phyloP scores from a whole-genome alignment of 1,140 invertebrate genomes.

The Drosophila aff. region DNA sequence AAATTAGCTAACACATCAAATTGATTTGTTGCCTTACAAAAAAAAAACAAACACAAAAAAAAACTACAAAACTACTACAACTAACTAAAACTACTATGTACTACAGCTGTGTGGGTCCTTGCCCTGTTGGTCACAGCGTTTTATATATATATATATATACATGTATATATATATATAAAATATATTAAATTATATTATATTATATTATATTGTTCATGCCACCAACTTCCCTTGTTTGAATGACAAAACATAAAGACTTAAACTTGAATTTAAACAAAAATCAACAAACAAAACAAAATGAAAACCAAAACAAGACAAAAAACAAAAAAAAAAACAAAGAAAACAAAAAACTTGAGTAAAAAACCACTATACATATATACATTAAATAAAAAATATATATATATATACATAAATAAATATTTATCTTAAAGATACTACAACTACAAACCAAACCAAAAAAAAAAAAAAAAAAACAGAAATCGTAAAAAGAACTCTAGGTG shows the following conservation, averaged over 20 bases:
- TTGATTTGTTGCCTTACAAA: conserved; percentile 59
- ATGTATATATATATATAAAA: conserved; percentile 8
- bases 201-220: conserved; percentile 43
- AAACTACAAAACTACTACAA: conserved; percentile 32
- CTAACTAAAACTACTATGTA: conserved; percentile 25
- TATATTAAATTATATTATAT: not conserved
- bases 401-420: conserved; percentile 52
- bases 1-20: conserved; percentile 59
- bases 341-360: conserved; percentile 54
- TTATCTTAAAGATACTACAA: conserved; percentile 60
- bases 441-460: conserved; percentile 19
- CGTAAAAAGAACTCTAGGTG: conserved; percentile 65
- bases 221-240: conserved; percentile 73
- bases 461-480: not conserved
- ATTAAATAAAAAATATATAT: conserved; percentile 27
- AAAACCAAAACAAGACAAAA: conserved; percentile 19
- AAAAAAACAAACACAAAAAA: not conserved
- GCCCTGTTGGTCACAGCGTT: conserved; percentile 24
- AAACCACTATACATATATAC: conserved; percentile 51
- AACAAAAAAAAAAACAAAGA: conserved; percentile 21
- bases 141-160: conserved; percentile 17
- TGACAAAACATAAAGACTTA: conserved; percentile 81
- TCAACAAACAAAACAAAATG: conserved; percentile 30
- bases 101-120: conserved; percentile 16
- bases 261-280: conserved; percentile 72